Evolutionary conservation across 2,888 invertebrate species (phyloP).

Genomic region (Drosophila prostipennis): DNA sequence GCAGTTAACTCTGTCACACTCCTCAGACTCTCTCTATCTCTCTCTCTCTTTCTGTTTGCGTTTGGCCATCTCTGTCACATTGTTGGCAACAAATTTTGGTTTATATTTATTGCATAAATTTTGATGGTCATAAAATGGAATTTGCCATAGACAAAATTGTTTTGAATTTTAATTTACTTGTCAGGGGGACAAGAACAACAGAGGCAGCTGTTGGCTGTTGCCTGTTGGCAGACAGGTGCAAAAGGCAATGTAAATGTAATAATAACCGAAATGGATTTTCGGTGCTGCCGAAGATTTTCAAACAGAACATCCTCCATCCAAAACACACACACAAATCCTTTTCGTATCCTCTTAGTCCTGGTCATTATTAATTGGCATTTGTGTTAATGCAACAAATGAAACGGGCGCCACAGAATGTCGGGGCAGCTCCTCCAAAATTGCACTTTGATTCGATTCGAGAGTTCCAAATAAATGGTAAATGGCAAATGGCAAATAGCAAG

Average conservation of each 20-base stretch:
- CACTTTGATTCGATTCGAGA: constrained; percentile 44
- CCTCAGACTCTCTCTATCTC: background rate
- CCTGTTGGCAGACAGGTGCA: constrained; percentile 20
- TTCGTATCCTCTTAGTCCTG: constrained; percentile 11
- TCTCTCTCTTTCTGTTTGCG: background rate
- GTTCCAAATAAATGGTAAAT: constrained; percentile 42
- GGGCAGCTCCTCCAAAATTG: constrained; percentile 32
- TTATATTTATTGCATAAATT: constrained; percentile 77
- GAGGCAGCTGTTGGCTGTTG: constrained; percentile 9
- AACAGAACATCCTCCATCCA: background rate
- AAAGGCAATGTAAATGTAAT: constrained; percentile 31
- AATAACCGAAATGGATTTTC: constrained; percentile 42
- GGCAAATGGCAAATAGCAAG: no score
- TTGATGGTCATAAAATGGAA: constrained; percentile 67
- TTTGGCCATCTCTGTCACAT: constrained; percentile 45
- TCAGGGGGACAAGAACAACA: constrained; percentile 38
- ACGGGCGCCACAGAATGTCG: background rate
- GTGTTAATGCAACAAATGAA: constrained; percentile 34
- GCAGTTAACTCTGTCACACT: constrained; percentile 24
- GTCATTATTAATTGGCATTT: constrained; percentile 61
- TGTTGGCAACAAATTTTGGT: constrained; percentile 69
- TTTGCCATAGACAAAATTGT: constrained; percentile 67
- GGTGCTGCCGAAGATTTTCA: no score
- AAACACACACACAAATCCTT: background rate
- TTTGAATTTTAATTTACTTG: constrained; percentile 75